Base-by-base conservation (phyloP, 2,888 invertebrate genomes). In the Cepaea hortensis region DNA sequence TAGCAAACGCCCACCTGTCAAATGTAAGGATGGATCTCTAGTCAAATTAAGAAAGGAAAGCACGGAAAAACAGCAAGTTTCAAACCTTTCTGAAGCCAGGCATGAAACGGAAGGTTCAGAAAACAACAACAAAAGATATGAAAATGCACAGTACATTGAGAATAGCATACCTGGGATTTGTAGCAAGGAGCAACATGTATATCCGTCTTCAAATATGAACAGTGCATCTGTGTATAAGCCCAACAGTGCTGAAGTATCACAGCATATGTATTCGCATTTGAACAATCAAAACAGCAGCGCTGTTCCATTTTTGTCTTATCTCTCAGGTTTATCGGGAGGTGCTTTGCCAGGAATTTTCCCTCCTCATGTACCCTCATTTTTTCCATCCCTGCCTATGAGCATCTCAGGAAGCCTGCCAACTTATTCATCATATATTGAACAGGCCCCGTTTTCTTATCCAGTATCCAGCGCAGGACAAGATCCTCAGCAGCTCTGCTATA, bases 401-500 rank as follows among this genome's bases (percentile, higher is more conserved):
- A 20, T 81, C 68, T 13, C 48, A 48, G 46, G 48, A 6, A 23
- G 5, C 7, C 48, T 68, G 7, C 13, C 50, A 6, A 15, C n/a
- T 46, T 7, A n/a, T 20, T 23, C 35, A 20, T 6, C n/a, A 23
- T 5, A 18, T n/a, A 46, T 20, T n/a, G 13, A 23, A 75, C n/a
- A 72, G 6, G 7, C 50, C 1, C 76, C 75, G 3, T 15, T 3
- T 20, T 35, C 35, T 3, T 13, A 15, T 46, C 35, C 81, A 13
- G 23, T 68, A 46, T 68, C 81, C 20, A 48, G 20, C n/a, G 6
- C 4, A 4, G 62, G n/a, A 35, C 48, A 50, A 50, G 61, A 50
- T 5, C 83, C 83, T 15, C 81, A 80, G 23, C 81, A 86, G 48
- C 81, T 61, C 15, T 86, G 73, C 61, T 50, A 81, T 35, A 50